Evolutionary conservation across 2,888 invertebrate species (phyloP).

Genomic region (Scotopteryx bipunctaria): DNA sequence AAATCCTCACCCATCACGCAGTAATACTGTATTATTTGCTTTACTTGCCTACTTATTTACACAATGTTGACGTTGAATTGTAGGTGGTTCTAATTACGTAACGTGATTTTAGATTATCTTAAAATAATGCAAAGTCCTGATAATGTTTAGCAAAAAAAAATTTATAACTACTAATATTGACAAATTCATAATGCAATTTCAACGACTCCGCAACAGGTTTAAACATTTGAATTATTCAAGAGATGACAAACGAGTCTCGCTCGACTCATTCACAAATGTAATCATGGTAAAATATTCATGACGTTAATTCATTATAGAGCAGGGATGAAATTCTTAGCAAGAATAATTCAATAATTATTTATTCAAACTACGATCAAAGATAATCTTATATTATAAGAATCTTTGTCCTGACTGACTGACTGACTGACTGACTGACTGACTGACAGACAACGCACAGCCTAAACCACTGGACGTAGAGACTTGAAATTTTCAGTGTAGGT

Average conservation of each 20-base stretch:
- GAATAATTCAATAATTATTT: slow-evolving; percentile 14
- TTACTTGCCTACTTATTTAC: no score
- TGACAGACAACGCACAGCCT: no score
- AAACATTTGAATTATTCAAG: slow-evolving; percentile 58
- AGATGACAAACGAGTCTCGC: slow-evolving; percentile 45
- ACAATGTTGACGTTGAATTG: no score
- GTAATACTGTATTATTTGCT: no score
- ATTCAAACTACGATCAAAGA: slow-evolving; percentile 25
- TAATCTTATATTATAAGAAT: no score
- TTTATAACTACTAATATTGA: slow-evolving; percentile 1
- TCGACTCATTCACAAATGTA: slow-evolving; percentile 43
- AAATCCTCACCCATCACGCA: not conserved
- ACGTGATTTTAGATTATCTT: no score
- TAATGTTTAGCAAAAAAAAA: slow-evolving; percentile 2
- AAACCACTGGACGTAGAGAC: no score
- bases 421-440: no score
- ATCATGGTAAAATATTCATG: slow-evolving; percentile 38
- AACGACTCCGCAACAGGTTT: slow-evolving; percentile 49
- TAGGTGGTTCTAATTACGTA: no score
- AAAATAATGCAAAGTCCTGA: slow-evolving; percentile 17
- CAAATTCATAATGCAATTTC: slow-evolving; percentile 56
- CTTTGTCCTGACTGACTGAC: no score
- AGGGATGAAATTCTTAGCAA: slow-evolving; percentile 15
- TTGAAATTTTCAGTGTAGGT: no score
- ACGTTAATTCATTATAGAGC: slow-evolving; percentile 15